Base-by-base conservation (phyloP, 2,113 vertebrate genomes). In the Aegithalos caudatus region DNA sequence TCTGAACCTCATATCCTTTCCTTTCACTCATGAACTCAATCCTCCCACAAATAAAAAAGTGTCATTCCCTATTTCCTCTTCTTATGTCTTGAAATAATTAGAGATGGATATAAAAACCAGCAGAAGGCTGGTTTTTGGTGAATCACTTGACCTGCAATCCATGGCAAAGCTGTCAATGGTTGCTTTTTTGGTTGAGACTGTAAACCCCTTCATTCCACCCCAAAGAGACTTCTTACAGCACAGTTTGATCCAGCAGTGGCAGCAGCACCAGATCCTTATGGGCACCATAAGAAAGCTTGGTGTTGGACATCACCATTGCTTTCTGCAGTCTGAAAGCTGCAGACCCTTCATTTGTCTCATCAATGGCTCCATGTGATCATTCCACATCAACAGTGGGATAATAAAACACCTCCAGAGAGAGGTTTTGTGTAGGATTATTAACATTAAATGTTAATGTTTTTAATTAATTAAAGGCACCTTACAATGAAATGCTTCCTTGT, bases 281-380 rank as follows among this genome's bases (percentile, higher is more conserved):
- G 37, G 58, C 57, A 81, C 16, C 40, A 16, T 10, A 11, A 29
- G 12, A 33, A 51, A 33, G 7, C 12, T 8, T 33, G 47, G 58
- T 40, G 14, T 2, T 17, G 40, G 37, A 18, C 40, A 53, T 40
- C 45, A 3, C 13, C 54, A 2, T 21, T 44, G 38, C 42, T 73
- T 29, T 44, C 2, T 0, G 0, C 14, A 12, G 6, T 14, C 11
- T 14, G 67, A 85, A 31, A 62, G 8, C 35, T 73, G 69, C 3
- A 4, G 58, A 20, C 13, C 56, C 28, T 44, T 24, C 28, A 25
- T n/a, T 53, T 40, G 16, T 20, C 35, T 54, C 57, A 27, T 66
- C 57, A 16, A 11, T 11, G 28, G 35, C 15, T 72, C 62, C 48
- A 48, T 5, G 1, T 25, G 42, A 31, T 8, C 29, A 14, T 58